Evolutionary conservation across 2,113 vertebrate genomes (phyloP).

Genomic region (Ornithorhynchus anatinus): DNA sequence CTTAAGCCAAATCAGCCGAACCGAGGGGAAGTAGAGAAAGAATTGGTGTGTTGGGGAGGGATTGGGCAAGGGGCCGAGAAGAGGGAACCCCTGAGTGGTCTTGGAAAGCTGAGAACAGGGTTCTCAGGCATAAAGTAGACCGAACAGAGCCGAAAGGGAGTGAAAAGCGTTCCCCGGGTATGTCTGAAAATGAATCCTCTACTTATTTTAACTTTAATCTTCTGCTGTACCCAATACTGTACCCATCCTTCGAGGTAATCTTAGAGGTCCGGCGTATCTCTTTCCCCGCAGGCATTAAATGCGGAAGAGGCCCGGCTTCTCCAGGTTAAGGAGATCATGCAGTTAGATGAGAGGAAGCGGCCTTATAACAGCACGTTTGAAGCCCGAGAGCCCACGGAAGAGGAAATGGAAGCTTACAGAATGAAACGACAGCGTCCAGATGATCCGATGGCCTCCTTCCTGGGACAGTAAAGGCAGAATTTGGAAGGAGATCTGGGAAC

Average conservation of each 20-base stretch:
- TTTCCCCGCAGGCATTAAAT: constrained; percentile 80
- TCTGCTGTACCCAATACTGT: neutral
- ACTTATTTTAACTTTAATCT: too few relatives aligned
- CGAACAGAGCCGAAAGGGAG: too few relatives aligned
- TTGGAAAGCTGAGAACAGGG: too few relatives aligned
- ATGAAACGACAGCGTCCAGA: constrained; percentile 91
- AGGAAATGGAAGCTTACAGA: constrained; percentile 96
- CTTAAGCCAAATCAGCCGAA: too few relatives aligned
- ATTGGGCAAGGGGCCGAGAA: too few relatives aligned
- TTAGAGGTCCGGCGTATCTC: neutral
- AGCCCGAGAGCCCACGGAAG: constrained; percentile 89
- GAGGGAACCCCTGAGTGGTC: neutral
- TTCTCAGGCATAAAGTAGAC: too few relatives aligned
- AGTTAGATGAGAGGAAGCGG: constrained; percentile 91
- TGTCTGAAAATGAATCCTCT: too few relatives aligned
- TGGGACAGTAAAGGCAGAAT: constrained; percentile 74
- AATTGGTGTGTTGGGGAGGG: too few relatives aligned
- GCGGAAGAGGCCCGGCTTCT: constrained; percentile 92
- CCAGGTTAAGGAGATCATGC: constrained; percentile 86
- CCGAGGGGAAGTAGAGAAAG: too few relatives aligned
- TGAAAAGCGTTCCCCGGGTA: too few relatives aligned
- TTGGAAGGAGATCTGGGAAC: neutral
- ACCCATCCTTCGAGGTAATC: neutral
- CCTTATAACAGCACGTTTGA: constrained; percentile 87
- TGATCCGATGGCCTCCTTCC: constrained; percentile 95